A percentile compares a stretch with the other conserved stretches of the same genome.
Conservation (phyloP, 2,888 invertebrate genomes). For the Dastarcus helophoroides region DNA sequence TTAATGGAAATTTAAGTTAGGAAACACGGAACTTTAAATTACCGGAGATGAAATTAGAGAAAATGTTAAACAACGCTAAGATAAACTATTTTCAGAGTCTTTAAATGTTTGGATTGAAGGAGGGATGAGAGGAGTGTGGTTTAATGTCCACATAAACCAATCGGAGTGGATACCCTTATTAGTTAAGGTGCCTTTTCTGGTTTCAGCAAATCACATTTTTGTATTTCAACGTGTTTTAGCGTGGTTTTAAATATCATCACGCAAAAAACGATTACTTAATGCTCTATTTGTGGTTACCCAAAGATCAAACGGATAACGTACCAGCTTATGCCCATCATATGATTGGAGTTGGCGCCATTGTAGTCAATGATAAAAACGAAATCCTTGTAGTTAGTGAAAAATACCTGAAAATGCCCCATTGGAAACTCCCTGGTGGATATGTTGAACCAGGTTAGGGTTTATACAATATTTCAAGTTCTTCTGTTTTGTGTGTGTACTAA, state of each 20-base stretch:
- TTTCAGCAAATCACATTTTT: conserved; percentile 15
- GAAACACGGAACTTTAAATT: no score
- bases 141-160: conserved; percentile 58
- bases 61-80: no score
- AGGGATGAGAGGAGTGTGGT: conserved; percentile 67
- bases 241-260: conserved; percentile 81
- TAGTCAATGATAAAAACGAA: conserved; percentile 65
- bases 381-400: conserved; percentile 74
- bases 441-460: conserved; percentile 62
- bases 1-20: no score
- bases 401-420: conserved; percentile 47
- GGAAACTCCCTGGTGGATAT: conserved; percentile 91
- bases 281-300: conserved; percentile 72
- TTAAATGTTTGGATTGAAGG: conserved; percentile 53
- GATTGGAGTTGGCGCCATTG: conserved; percentile 76
- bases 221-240: conserved; percentile 35
- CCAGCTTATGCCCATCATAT: conserved; percentile 73
- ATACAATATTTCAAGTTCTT: background rate
- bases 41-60: no score
- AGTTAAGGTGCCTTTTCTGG: conserved; percentile 58
- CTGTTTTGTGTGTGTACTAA: no score
- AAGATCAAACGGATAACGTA: conserved; percentile 46
- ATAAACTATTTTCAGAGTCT: conserved; percentile 63
- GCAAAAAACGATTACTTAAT: conserved; percentile 66
- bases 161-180: conserved; percentile 66